Base-by-base conservation (phyloP, 2,797 vertebrate genomes). In the Chelon auratus region DNA sequence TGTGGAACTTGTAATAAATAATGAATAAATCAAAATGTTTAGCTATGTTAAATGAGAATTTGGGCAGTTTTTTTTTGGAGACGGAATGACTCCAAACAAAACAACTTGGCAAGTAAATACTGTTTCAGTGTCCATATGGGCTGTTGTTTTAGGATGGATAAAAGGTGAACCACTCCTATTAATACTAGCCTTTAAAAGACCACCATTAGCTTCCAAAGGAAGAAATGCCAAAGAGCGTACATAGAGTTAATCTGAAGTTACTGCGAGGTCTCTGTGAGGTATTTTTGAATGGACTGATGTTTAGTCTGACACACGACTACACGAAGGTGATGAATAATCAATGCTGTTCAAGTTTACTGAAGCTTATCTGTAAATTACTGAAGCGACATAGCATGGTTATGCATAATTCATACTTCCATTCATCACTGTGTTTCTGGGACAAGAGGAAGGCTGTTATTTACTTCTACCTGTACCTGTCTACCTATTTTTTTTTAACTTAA, bases 261-360 rank as follows among this genome's bases (percentile, higher is more conserved):
- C n/a, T 18, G 17, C 8, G 17, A 47, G 45, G 8, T 17, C 45
- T n/a, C 45, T 33, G 30, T 18, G 15, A 47, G 8, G 15, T 47
- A 9, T 48, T 48, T 18, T 10, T 48, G 8, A n/a, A 18, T 47
- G 45, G n/a, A 18, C 3, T 43, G 48, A 51, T 51, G 10, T 20
- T 51, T 9, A 43, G 17, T 2, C 48, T 51, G 10, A 24, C 22
- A 24, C 8, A 22, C 9, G 10, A 14, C 10, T 5, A 51, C 4
- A 53, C 11, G 1, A 48, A 17, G n/a, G n/a, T 18, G n/a, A 48
- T 48, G 13, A 10, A 50, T 26, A 51, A 53, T 50, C 2, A 52
- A 65, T 26, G 24, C 24, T 26, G 24, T 54, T 71, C 69, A n/a
- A 79, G 72, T 77, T 72, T 15, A 37, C 22, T 52, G 50, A 52